A percentile compares a stretch with the other conserved stretches of the same genome.
Conservation (phyloP, 2,888 invertebrate species). For the Chalcosyrphus nemorum region DNA sequence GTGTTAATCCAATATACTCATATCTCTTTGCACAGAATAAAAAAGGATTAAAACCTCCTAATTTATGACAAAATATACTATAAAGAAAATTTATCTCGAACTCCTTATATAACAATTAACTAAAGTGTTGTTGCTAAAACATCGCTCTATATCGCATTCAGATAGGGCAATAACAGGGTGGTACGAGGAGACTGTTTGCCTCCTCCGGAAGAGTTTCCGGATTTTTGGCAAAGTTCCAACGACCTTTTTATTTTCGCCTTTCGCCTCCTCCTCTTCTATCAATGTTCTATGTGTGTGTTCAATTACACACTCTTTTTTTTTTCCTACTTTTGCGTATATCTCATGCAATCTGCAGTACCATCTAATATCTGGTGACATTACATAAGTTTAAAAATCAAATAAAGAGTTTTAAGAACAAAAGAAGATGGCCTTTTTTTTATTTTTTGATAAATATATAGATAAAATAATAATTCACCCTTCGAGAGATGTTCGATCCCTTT, state of each 20-base stretch:
- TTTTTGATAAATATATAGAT: background rate
- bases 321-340: conserved; percentile 74
- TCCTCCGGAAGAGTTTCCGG: conserved; percentile 31
- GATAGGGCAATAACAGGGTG: background rate
- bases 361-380: conserved; percentile 58
- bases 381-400: conserved; percentile 6
- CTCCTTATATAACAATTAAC: conserved; percentile 66
- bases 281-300: conserved; percentile 34
- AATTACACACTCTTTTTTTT: conserved; percentile 55
- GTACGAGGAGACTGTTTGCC: conserved; percentile 12
- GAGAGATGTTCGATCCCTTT: conserved; percentile 78
- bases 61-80: background rate
- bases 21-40: too few relatives aligned
- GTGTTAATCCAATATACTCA: background rate
- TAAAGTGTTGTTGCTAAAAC: conserved; percentile 35
- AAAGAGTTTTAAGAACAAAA: background rate
- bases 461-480: conserved; percentile 77
- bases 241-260: conserved; percentile 15
- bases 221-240: conserved; percentile 59
- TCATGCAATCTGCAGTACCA: conserved; percentile 57
- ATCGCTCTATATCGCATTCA: conserved; percentile 41
- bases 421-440: too few relatives aligned
- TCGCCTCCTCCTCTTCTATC: conserved; percentile 31
- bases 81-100: conserved; percentile 22
- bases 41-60: too few relatives aligned